phyloP scores from a whole-genome alignment of 53 echinoderm and acorn worm species.

The Arbacia lixula region DNA sequence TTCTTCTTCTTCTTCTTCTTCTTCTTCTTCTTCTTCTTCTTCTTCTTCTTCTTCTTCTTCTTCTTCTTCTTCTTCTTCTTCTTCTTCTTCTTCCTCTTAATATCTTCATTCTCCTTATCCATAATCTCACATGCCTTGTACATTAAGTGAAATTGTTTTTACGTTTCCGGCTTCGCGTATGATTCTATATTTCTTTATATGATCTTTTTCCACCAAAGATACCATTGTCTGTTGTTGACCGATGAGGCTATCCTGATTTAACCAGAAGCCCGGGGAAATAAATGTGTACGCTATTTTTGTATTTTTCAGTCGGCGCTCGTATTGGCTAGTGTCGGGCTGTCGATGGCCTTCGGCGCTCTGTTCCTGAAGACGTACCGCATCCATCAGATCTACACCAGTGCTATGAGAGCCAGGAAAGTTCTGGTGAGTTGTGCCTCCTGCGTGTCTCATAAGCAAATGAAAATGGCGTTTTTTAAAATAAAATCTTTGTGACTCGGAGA shows the following conservation, averaged over 20 bases:
- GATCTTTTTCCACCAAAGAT: no score
- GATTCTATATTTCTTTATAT: no score
- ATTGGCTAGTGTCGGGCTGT: slow-evolving; percentile 58
- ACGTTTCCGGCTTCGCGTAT: no score
- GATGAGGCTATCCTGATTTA: no score
- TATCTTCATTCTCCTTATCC: neutral
- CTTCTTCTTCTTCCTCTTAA: neutral
- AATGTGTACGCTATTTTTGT: no score
- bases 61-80: neutral
- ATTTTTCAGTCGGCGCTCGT: slow-evolving; percentile 27
- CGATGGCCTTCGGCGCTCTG: slow-evolving; percentile 74
- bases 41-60: neutral
- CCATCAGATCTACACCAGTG: slow-evolving; percentile 72
- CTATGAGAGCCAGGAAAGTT: slow-evolving; percentile 73
- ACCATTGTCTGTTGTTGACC: no score
- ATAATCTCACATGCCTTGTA: no score
- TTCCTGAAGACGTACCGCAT: slow-evolving; percentile 80
- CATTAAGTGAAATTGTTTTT: no score
- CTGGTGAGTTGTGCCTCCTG: slow-evolving; percentile 32
- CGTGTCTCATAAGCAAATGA: no score
- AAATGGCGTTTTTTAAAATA: no score
- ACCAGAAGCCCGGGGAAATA: no score
- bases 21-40: neutral
- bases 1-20: neutral
- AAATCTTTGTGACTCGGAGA: no score